A percentile compares a stretch with the other conserved stretches of the same genome.
These are phyloP conservation scores for Lophotis ruficrista DNA, from an alignment of 2,113 vertebrate species.

Conservation along the genomic window DNA sequence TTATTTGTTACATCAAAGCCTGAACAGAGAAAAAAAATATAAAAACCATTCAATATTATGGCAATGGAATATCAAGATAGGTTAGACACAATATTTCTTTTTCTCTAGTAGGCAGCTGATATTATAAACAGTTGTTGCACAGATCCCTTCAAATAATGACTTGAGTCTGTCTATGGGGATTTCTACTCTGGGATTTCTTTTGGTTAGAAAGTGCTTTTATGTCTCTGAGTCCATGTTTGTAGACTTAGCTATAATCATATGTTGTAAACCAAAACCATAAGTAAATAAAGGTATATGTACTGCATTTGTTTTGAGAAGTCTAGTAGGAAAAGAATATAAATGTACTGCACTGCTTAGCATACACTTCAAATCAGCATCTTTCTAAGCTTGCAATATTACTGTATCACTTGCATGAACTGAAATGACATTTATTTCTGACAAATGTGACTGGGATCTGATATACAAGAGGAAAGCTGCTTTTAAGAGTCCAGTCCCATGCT, in stretches of 20 bases:
- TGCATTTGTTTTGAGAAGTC: neutral
- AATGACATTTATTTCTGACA: neutral
- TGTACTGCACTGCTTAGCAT: neutral
- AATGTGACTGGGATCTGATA: neutral
- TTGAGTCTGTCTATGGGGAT: neutral
- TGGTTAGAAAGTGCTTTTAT: neutral
- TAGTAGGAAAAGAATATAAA: neutral
- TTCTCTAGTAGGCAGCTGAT: neutral
- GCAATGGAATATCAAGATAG: neutral
- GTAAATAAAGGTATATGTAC: neutral
- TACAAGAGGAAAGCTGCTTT: neutral
- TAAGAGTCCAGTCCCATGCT: neutral
- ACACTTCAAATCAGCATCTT: too few species aligned
- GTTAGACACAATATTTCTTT: neutral
- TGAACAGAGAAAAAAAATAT: neutral
- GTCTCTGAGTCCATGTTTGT: neutral
- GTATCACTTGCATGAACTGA: neutral
- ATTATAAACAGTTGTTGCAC: neutral
- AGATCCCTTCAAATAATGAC: neutral
- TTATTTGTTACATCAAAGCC: neutral
- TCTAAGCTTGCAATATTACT: too few species aligned
- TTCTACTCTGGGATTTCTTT: neutral
- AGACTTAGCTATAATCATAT: neutral
- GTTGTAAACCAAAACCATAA: accelerated
- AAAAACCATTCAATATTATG: neutral